Base-by-base conservation (phyloP, 2,888 invertebrate species). In the Linnaemya tessellans region DNA sequence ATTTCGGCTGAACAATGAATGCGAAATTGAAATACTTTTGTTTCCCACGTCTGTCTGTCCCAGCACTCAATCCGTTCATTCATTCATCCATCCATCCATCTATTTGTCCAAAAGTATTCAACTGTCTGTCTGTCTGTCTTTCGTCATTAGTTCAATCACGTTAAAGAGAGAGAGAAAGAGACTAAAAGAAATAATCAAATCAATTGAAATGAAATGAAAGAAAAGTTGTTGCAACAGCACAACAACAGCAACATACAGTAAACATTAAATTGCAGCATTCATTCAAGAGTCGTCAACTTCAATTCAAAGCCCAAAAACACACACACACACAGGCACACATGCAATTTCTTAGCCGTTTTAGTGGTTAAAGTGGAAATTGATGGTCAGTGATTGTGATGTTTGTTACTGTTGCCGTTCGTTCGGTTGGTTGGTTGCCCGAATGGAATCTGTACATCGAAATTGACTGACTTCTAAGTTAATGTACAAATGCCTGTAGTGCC, bases 21-120 rank as follows among this genome's bases (percentile, higher is more conserved):
- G 89, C 89, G 89, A 91, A 90, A 89, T 90, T 89, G 89, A 91
- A 91, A 91, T 90, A 90, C 89, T 90, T 90, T 91, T 91, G 90
- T 90, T 91, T 91, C 91, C 91, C 91, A 90, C 92, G 91, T 91
- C 90, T 86, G 84, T 86, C 73, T 78, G 82, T 86, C 82, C 43
- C 73, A 51, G 43, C 70, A 71, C 64, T 73, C 85, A 70, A 51
- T 74, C 49, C 62, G 62, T 54, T 60, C 70, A 71, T 74, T 56
- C 84, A 77, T 56, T 30, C 82, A 77, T 62, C 43, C 71, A 58
- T 74, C 68, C 58, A 54, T 71, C 80, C 80, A 84, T 80, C 77
- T 80, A 85, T 85, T 85, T 86, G 84, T 86, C 86, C 75, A 84
- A 84, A 77, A 80, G 82, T 78, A 80, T 87, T 82, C 86, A 83